Conservation (phyloP, 53 echinoderm and acorn worm species). For the Actinopyga echinites region DNA sequence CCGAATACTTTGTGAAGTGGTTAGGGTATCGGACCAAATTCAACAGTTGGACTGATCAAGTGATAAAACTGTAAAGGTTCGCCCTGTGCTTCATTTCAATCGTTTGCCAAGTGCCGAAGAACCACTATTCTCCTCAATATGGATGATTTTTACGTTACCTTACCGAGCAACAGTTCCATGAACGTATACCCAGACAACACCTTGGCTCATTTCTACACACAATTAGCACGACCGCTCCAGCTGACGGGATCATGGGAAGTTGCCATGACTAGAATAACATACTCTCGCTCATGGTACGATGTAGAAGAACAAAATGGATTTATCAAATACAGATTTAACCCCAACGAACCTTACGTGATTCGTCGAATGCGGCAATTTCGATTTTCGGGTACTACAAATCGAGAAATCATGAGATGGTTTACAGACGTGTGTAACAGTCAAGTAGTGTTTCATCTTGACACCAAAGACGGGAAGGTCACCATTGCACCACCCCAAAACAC, state of each 20-base stretch:
- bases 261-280: neutral
- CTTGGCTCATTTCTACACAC: slow-evolving; percentile 2
- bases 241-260: slow-evolving; percentile 12
- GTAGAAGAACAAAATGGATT: neutral
- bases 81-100: too few relatives aligned
- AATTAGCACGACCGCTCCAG: neutral
- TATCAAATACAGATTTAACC: neutral
- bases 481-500: neutral
- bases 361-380: neutral
- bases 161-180: slow-evolving; percentile 25
- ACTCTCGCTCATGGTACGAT: slow-evolving; percentile 22
- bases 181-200: slow-evolving; percentile 2
- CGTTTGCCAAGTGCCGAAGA: too few relatives aligned
- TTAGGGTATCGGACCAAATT: slow-evolving; percentile 52
- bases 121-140: too few relatives aligned
- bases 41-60: slow-evolving; percentile 54
- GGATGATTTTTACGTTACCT: neutral
- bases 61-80: slow-evolving; percentile 21
- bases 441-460: neutral
- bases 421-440: neutral
- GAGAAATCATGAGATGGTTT: slow-evolving; percentile 11
- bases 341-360: neutral
- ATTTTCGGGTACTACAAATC: neutral
- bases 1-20: slow-evolving; percentile 63
- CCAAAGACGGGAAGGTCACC: neutral